These are phyloP conservation scores for Gymnorhina tibicen DNA, from an alignment of 2,113 vertebrate species.

Conservation along the genomic window DNA sequence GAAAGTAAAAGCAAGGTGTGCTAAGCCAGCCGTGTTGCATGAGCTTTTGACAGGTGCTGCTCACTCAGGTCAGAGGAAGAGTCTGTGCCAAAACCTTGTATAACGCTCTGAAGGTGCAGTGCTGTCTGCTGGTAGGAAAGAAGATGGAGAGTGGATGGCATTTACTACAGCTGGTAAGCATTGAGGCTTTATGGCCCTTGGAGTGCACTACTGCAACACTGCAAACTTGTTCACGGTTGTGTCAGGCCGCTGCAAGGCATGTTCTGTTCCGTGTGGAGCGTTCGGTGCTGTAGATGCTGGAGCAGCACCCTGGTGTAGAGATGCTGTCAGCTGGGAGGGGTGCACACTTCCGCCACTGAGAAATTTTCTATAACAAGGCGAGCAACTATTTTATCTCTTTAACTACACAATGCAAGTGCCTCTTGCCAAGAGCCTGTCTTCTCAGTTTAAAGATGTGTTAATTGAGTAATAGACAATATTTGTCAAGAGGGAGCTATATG, in stretches of 20 bases:
- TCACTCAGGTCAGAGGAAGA: not conserved
- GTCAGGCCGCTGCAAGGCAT: not conserved
- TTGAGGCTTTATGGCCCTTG: not conserved
- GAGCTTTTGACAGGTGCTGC: not conserved
- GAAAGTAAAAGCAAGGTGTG: not conserved
- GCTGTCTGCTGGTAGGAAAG: not conserved
- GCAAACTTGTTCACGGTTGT: not conserved
- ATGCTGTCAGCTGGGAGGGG: not conserved
- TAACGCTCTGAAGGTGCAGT: not conserved
- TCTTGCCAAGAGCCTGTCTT: conserved; percentile 45
- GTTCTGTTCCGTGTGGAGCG: rapidly evolving
- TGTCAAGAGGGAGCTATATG: conserved; percentile 11
- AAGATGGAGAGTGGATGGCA: not conserved
- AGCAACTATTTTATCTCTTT: conserved; percentile 39
- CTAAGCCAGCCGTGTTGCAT: not conserved
- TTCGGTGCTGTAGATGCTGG: not conserved
- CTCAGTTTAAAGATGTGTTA: conserved; percentile 52
- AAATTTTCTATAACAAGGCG: not conserved
- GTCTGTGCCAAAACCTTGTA: not conserved
- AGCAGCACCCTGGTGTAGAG: not conserved
- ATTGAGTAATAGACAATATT: conserved; percentile 27
- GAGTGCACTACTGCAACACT: not conserved
- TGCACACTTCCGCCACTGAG: not conserved
- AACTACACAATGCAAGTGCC: not conserved
- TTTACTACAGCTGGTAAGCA: not conserved